A percentile compares a stretch with the other conserved stretches of the same genome.
phyloP scores from a whole-genome alignment of 2,113 vertebrate genomes.

The Hipposideros armiger region DNA sequence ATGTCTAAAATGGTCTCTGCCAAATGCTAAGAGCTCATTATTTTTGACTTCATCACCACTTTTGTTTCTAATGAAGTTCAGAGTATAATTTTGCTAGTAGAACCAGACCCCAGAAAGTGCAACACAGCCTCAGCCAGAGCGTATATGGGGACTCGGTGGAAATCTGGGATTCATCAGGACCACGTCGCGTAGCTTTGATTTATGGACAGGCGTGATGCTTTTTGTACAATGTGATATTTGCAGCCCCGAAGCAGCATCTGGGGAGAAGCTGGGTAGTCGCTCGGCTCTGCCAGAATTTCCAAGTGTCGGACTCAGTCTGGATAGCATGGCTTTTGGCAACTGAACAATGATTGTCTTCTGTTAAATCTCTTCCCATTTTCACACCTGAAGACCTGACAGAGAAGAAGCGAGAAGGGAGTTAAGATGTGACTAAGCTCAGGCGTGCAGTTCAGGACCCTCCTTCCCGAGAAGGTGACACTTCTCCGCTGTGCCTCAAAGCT shows the following conservation, averaged over 20 bases:
- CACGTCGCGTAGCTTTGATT: slow-evolving; percentile 62
- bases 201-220: slow-evolving; percentile 61
- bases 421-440: slow-evolving; percentile 25
- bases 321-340: slow-evolving; percentile 7
- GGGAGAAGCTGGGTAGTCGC: slow-evolving; percentile 7
- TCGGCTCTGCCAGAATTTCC: slow-evolving; percentile 58
- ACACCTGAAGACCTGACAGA: neutral
- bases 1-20: slow-evolving; percentile 71
- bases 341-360: slow-evolving; percentile 57
- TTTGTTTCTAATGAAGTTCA: slow-evolving; percentile 74
- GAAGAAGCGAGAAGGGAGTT: neutral
- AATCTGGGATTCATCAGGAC: slow-evolving; percentile 68
- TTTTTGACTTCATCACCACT: slow-evolving; percentile 60
- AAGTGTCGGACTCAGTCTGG: neutral
- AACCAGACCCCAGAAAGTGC: slow-evolving; percentile 58
- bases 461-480: neutral
- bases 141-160: slow-evolving; percentile 63
- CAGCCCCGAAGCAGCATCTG: slow-evolving; percentile 60
- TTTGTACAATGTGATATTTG: slow-evolving; percentile 66
- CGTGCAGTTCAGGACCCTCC: neutral
- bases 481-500: neutral
- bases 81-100: slow-evolving; percentile 52
- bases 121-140: slow-evolving; percentile 50
- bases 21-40: slow-evolving; percentile 78
- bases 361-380: slow-evolving; percentile 32